phyloP scores from a whole-genome alignment of 53 echinoderm and acorn worm species.

The Luidia sarsii region DNA sequence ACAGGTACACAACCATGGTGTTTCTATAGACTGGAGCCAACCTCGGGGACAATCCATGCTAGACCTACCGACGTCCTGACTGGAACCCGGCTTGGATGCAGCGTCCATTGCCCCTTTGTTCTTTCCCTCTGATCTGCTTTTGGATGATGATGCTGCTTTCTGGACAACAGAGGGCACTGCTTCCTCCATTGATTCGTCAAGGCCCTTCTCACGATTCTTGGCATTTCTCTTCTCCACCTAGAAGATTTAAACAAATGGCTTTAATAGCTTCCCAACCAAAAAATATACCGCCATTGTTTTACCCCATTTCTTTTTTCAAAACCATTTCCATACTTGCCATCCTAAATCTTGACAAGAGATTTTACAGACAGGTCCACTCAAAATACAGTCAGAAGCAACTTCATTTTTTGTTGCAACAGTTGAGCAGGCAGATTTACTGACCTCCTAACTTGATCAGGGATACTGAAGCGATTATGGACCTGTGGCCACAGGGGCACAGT shows the following conservation, averaged over 20 bases:
- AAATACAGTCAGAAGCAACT: background rate
- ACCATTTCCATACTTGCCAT: too few relatives aligned
- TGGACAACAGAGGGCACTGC: conserved; percentile 13
- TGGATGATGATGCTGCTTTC: conserved; percentile 4
- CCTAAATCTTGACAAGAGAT: too few relatives aligned
- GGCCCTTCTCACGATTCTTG: conserved; percentile 72
- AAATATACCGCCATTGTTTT: background rate
- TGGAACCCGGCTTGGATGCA: conserved; percentile 1
- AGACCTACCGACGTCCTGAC: conserved; percentile 30
- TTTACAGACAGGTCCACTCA: background rate
- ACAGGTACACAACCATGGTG: too few relatives aligned
- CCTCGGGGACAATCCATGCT: too few relatives aligned
- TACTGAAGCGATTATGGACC: too few relatives aligned
- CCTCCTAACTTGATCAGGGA: too few relatives aligned
- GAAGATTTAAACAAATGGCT: background rate
- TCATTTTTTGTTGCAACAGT: too few relatives aligned
- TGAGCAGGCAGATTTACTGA: too few relatives aligned
- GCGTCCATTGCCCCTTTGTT: background rate
- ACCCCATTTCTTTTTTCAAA: background rate
- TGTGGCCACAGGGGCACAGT: too few relatives aligned
- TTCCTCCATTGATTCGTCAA: conserved; percentile 37
- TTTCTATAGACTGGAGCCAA: too few relatives aligned
- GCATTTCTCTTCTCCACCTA: conserved; percentile 68
- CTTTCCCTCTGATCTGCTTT: background rate
- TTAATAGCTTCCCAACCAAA: background rate